These are phyloP conservation scores for Echinometra lucunter DNA, from an alignment of 53 echinoderm and acorn worm genomes.

Conservation along the genomic window DNA sequence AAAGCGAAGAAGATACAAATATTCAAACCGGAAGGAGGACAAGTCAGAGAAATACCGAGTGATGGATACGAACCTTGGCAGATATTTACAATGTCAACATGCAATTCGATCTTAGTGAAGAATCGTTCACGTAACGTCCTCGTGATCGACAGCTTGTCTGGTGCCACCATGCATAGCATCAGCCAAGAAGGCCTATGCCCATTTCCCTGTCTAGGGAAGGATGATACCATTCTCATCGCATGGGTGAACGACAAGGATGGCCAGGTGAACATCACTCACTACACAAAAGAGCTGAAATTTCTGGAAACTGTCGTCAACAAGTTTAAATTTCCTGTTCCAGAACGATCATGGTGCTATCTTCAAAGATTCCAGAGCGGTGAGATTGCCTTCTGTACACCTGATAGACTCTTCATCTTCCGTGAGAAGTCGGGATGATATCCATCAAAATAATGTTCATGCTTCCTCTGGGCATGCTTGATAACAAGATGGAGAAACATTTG, in stretches of 20 bases:
- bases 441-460: no score
- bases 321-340: not conserved
- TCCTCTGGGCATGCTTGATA: no score
- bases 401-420: constrained; percentile 39
- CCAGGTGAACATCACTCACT: not conserved
- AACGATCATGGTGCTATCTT: constrained; percentile 7
- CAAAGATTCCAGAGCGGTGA: constrained; percentile 36
- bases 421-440: not conserved
- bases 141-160: not conserved
- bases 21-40: constrained; percentile 14
- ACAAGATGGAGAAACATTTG: no score
- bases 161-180: not conserved
- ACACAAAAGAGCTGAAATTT: constrained; percentile 16
- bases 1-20: constrained; percentile 27
- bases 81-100: not conserved
- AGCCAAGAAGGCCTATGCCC: not conserved
- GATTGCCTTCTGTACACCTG: constrained; percentile 48
- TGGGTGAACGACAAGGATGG: constrained; percentile 38
- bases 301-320: not conserved
- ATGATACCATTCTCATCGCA: constrained; percentile 56
- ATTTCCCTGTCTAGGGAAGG: not conserved
- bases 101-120: not conserved
- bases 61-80: constrained; percentile 9
- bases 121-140: not conserved
- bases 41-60: not conserved